Base-by-base conservation (phyloP, 1,140 invertebrate species). In the Dendroctonus ponderosae region DNA sequence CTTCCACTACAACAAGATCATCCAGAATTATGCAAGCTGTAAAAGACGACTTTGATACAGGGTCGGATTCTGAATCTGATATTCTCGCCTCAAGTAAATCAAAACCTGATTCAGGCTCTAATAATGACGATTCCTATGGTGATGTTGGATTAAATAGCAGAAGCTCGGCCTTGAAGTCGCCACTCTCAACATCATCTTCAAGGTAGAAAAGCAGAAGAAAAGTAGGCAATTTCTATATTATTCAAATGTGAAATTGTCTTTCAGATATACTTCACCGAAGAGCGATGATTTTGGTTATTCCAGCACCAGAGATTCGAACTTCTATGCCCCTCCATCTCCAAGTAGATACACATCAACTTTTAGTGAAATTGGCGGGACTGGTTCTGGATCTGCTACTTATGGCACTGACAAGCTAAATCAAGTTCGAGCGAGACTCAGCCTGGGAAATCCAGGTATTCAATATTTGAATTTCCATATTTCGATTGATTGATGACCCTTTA, bases 281-380 rank as follows among this genome's bases (percentile, higher is more conserved):
- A 80, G 79, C 43, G 85, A 86, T 65, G 84, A 82, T 15, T 46
- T 48, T 0, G 80, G 85, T 60, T 85, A 86, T 68, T 85, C 84
- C 2, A 84, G 83, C 9, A 86, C 84, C 0, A 85, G 85, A 59
- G 82, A 80, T 71, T 79, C 82, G 67, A 79, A 82, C 3, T 81
- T 80, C 52, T 71, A 80, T 68, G 78, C 82, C 5, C 79, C 79
- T 53, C 71, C 60, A 0, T 71, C 70, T 0, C 70, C 70, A 7
- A 39, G 52, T 50, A 46, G 70, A 44, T 41, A 67, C 12, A 49
- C 80, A 76, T 40, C 59, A 7, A 46, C 40, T 44, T 56, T 26
- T 26, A 26, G 1, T 26, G 26, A 26, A 26, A 26, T 26, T 38
- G 58, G 69, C 42, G n/a, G 79, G 76, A 46, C 73, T 11, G 38